Evolutionary conservation across 1,140 invertebrate genomes (phyloP), one percentile per base, ranked within the genome.

Genomic region (Maniola jurtina): DNA sequence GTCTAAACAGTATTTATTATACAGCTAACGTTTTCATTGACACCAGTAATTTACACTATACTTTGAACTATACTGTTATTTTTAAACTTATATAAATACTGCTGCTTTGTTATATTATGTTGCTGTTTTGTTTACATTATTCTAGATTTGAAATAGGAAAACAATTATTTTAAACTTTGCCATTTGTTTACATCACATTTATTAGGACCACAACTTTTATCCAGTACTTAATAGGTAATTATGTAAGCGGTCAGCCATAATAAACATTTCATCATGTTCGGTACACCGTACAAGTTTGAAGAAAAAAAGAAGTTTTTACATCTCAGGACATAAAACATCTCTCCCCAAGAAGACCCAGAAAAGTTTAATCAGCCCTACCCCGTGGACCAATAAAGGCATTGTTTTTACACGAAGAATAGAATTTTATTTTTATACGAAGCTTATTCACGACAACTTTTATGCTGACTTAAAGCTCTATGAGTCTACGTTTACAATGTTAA

Each of bases 301-400:
- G 15, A 60, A 60, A 63, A 68, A 67, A 69, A 48, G 15, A 66
- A 55, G 25, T 64, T 61, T 60, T 64, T 64, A 64, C 62, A 61
- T 61, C 65, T 47, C 42, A 57, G 38, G 50, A 56, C 52, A 69
- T 69, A 69, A 69, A 69, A 69, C 47, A 68, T 59, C 61, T 61
- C 63, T 14, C 67, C 63, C 10, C 40, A 61, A 52, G 58, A 59
- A 60, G 64, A 45, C 57, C 57, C 47, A 54, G 61, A 40, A 62
- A 68, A 63, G 36, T 60, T 64, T 68, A 47, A 63, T 63, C 61
- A 63, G 61, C 68, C 58, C 68, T 61, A 54, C 54, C 47, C 47
- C 33, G 63, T 45, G 61, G 68, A 59, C 59, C 61, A 62, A 66
- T 47, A 72, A 72, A 75, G 40, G 63, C 67, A 67, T 67, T 68